Evolutionary conservation across 2,888 invertebrate genomes (phyloP).

Genomic region (Entomobrya proxima): DNA sequence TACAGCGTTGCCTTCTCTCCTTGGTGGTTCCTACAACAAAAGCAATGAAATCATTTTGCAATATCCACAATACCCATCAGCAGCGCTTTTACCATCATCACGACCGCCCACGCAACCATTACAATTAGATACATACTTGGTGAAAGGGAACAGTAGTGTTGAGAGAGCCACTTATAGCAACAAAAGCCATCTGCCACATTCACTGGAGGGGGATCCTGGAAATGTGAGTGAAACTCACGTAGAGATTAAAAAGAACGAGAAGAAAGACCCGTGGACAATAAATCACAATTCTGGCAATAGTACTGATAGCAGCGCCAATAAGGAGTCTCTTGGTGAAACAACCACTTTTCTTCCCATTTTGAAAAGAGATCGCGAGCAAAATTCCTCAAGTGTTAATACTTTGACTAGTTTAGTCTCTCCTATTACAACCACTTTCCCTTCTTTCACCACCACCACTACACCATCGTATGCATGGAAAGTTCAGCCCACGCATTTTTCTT

Average conservation of each 20-base stretch:
- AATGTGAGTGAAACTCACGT: constrained; percentile 37
- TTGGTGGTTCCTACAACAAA: constrained; percentile 8
- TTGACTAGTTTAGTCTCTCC: not conserved
- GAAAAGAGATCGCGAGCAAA: constrained; percentile 21
- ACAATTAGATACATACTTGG: constrained; percentile 40
- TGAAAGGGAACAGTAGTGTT: constrained; percentile 3
- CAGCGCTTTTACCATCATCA: not conserved
- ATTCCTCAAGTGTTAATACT: constrained; percentile 27
- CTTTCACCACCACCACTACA: not conserved
- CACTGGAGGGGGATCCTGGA: constrained; percentile 1
- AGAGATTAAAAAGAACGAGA: constrained; percentile 48
- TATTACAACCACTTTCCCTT: not conserved
- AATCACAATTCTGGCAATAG: constrained; percentile 50
- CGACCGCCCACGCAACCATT: constrained; percentile 43
- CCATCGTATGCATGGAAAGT: constrained; percentile 2
- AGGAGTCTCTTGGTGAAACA: not conserved
- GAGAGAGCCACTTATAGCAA: constrained; percentile 11
- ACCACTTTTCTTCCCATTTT: constrained; percentile 37
- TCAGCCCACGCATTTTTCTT: constrained; percentile 50
- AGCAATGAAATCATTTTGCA: constrained; percentile 34
- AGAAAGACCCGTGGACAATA: constrained; percentile 42
- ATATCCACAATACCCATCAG: constrained; percentile 16
- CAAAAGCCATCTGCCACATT: constrained; percentile 47
- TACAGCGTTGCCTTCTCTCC: not conserved
- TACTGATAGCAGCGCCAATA: constrained; percentile 9